Evolutionary conservation across 2,888 invertebrate genomes (phyloP), one percentile per base, ranked within the genome.

Genomic region (Cheilosia grossa): DNA sequence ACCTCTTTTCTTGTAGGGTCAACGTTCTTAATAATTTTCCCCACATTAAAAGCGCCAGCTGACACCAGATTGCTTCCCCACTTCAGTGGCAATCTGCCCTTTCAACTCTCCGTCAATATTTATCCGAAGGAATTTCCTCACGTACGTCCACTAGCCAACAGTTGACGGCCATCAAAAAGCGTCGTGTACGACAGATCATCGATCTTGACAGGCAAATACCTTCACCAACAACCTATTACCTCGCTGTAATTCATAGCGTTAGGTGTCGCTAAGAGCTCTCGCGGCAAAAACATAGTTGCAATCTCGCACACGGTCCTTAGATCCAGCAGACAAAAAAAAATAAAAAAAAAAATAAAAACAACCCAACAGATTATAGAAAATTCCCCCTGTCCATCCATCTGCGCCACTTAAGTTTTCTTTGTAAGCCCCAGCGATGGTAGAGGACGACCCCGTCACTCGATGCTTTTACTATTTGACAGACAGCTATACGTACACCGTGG

Each of bases 401-500:
- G 64, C 51, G 73, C 58, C 83, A 80, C 83, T 83, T 80, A 80
- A 75, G 63, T 70, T 59, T 70, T 74, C 83, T 80, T 80, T 64
- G 79, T 83, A 56, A 54, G 51, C 19, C 13, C 13, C 40, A 56
- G n/a, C 30, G 24, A 72, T 15, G 53, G 58, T 24, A n/a, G 44
- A 49, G 53, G 77, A 61, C 79, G 82, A 73, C 79, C 73, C 79
- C 79, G 77, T 82, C 82, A 77, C 42, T 58, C 54, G 78, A 73
- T 47, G 67, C 59, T 58, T 75, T 66, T 53, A 51, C 80, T 56
- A 75, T 85, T 85, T 85, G 83, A 85, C 83, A 66, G 83, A 80
- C 83, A 85, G 80, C 70, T 66, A 80, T 69, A 53, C 40, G 67
- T 58, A 56, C 40, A 69, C 66, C 56, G 56, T 58, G 44, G 63